Conservation (phyloP, 1,140 invertebrate genomes). For the Muscidifurax raptorellus region DNA sequence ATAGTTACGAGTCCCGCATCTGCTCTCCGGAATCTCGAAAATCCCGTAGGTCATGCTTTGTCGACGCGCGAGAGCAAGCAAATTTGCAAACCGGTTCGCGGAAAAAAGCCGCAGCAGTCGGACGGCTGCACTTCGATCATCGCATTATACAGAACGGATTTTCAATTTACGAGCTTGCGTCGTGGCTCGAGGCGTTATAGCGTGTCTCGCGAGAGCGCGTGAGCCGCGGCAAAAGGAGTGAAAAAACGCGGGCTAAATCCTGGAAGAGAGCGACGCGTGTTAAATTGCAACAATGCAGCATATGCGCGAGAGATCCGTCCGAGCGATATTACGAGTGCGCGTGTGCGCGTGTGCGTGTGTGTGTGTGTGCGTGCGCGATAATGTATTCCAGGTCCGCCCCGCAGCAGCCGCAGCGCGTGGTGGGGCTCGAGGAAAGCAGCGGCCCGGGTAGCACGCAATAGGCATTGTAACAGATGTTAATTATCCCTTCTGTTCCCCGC, state of each 20-base stretch:
- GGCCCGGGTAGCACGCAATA: slow-evolving; percentile 38
- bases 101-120: slow-evolving; percentile 29
- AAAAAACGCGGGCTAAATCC: slow-evolving; percentile 43
- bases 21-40: slow-evolving; percentile 32
- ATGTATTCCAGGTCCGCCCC: slow-evolving; percentile 50
- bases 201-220: slow-evolving; percentile 50
- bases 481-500: slow-evolving; percentile 45
- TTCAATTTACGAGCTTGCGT: slow-evolving; percentile 55
- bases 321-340: slow-evolving; percentile 53
- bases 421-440: slow-evolving; percentile 26
- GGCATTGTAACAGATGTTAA: slow-evolving; percentile 55
- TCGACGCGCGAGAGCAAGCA: not conserved
- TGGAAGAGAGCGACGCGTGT: slow-evolving; percentile 48
- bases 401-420: not conserved
- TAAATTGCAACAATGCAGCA: slow-evolving; percentile 53
- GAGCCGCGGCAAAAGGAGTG: slow-evolving; percentile 29
- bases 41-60: slow-evolving; percentile 46
- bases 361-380: no score
- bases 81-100: slow-evolving; percentile 49
- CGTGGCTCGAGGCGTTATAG: slow-evolving; percentile 38
- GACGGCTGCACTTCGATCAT: slow-evolving; percentile 45
- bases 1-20: not conserved
- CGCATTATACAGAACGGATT: slow-evolving; percentile 57
- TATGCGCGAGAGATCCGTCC: slow-evolving; percentile 69
- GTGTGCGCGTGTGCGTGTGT: slow-evolving; percentile 45